These are phyloP conservation scores for Pygoscelis adeliae DNA, from an alignment of 2,113 vertebrate genomes.

Conservation along the genomic window DNA sequence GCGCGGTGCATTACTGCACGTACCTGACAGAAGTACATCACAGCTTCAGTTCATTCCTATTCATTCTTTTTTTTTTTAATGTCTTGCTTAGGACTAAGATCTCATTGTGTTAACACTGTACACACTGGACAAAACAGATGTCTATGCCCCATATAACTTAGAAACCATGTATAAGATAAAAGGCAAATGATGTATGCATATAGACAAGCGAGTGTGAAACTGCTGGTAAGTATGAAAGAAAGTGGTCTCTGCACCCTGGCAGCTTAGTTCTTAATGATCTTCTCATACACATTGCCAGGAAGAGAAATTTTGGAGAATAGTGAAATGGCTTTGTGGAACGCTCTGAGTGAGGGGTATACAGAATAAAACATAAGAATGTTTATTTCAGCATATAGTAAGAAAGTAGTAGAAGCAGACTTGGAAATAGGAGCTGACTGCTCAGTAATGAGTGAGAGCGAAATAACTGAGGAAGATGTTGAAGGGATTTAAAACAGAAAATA, in stretches of 20 bases:
- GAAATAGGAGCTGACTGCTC: background rate
- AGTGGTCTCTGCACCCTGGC: background rate
- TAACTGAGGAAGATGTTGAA: background rate
- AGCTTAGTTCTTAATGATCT: background rate
- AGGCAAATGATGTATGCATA: background rate
- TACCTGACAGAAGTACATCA: background rate
- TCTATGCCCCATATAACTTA: background rate
- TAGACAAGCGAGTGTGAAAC: background rate
- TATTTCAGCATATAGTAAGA: background rate
- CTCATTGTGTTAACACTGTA: background rate
- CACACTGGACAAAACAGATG: background rate
- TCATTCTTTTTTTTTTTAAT: background rate
- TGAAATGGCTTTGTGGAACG: background rate
- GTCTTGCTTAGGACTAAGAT: background rate
- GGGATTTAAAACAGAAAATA: background rate
- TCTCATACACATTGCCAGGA: background rate
- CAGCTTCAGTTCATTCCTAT: background rate
- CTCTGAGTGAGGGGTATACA: background rate
- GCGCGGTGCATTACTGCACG: background rate
- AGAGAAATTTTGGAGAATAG: background rate
- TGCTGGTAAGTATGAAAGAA: background rate
- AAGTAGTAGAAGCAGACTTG: background rate
- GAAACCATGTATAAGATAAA: background rate
- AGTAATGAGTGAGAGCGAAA: background rate
- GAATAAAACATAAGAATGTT: background rate